Percentiles rank a stretch among this genome's conserved stretches.
These are phyloP conservation scores for Xenentodon cancila DNA, from an alignment of 2,797 vertebrate species.

Conservation along the genomic window DNA sequence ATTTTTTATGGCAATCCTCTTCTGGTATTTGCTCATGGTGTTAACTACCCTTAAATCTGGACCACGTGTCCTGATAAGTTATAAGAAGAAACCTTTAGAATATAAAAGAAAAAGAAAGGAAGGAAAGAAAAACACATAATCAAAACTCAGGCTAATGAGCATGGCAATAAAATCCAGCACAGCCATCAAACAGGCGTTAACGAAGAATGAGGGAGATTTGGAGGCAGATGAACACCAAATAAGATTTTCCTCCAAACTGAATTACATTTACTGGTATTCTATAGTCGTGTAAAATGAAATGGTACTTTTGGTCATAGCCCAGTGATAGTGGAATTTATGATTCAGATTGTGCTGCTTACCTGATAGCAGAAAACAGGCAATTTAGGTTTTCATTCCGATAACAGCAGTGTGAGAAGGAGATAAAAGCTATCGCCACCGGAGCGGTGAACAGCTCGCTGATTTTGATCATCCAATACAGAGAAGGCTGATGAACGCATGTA, in stretches of 20 bases:
- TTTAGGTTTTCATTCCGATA: constrained; percentile 50
- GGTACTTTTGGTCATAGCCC: constrained; percentile 11
- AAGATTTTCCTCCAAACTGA: constrained; percentile 29
- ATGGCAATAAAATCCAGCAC: no score
- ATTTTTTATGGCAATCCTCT: no score
- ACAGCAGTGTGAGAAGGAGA: constrained; percentile 42
- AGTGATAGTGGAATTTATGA: constrained; percentile 36
- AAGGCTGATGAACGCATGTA: constrained; percentile 38
- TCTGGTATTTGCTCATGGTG: no score
- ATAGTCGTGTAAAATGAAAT: constrained; percentile 24
- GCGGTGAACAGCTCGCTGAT: constrained; percentile 45
- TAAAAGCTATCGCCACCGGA: constrained; percentile 47
- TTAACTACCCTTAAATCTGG: no score
- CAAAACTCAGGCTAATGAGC: no score
- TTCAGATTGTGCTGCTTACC: constrained; percentile 44
- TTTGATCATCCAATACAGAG: constrained; percentile 53
- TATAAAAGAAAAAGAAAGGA: no score
- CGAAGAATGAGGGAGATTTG: background rate
- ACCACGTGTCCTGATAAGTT: no score
- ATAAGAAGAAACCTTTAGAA: no score
- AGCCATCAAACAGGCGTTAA: no score
- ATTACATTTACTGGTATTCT: constrained; percentile 29
- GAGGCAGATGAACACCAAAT: constrained; percentile 21
- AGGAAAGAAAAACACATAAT: no score
- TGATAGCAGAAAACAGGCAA: constrained; percentile 51